phyloP scores from a whole-genome alignment of 2,888 invertebrate genomes.

The Vesta saturnalis region DNA sequence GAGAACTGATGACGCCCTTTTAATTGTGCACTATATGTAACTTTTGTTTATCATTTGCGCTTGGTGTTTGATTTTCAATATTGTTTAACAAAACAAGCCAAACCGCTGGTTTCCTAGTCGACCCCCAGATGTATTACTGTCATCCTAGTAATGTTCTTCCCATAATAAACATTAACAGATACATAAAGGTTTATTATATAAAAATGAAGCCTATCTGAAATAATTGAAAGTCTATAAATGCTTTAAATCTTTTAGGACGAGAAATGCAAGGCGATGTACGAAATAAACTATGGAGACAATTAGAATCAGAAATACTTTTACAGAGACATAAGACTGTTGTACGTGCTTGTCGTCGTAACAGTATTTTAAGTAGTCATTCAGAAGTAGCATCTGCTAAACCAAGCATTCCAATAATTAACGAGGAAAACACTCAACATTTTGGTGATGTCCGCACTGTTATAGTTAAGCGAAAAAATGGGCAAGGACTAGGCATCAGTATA shows the following conservation, averaged over 20 bases:
- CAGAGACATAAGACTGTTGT: conserved; percentile 86
- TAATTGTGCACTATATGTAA: too few species aligned
- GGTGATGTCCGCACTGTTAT: conserved; percentile 71
- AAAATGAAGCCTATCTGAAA: background rate
- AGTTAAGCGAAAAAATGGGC: conserved; percentile 76
- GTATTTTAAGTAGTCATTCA: conserved; percentile 52
- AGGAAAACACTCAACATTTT: conserved; percentile 58
- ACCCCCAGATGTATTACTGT: too few species aligned
- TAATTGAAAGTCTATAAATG: background rate
- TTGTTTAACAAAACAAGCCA: too few species aligned
- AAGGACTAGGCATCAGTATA: conserved; percentile 86
- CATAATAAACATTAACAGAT: too few species aligned
- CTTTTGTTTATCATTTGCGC: too few species aligned
- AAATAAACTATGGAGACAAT: conserved; percentile 82
- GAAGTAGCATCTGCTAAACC: conserved; percentile 54
- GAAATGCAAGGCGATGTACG: conserved; percentile 84
- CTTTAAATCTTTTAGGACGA: conserved; percentile 59
- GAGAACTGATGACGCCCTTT: too few species aligned
- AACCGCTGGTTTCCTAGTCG: too few species aligned
- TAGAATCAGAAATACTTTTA: conserved; percentile 87
- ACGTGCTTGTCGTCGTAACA: conserved; percentile 69
- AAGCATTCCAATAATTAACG: conserved; percentile 54
- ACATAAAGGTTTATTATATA: too few species aligned
- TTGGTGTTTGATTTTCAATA: too few species aligned
- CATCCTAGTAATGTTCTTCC: too few species aligned